Conservation (phyloP, 2,888 invertebrate species). For the Yponomeuta malinellus region DNA sequence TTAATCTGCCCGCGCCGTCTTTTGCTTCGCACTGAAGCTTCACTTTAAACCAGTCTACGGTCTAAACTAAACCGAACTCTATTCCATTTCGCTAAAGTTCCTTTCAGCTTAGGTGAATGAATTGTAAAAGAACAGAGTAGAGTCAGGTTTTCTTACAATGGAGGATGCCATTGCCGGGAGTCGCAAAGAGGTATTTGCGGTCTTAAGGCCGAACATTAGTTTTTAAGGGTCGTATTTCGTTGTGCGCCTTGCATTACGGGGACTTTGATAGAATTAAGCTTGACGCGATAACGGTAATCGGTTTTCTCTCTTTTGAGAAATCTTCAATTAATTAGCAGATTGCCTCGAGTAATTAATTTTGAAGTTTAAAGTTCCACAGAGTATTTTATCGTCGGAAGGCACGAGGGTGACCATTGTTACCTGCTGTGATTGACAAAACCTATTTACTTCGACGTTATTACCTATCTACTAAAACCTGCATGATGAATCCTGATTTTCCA, state of each 20-base stretch:
- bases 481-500: too few relatives aligned
- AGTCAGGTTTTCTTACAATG: slow-evolving; percentile 51
- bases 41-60: slow-evolving; percentile 28
- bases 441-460: too few relatives aligned
- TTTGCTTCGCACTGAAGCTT: slow-evolving; percentile 42
- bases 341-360: background rate
- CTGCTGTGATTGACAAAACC: too few relatives aligned
- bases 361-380: background rate
- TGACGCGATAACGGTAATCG: slow-evolving; percentile 67
- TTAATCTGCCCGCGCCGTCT: slow-evolving; percentile 64
- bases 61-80: slow-evolving; percentile 30
- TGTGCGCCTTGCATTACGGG: slow-evolving; percentile 63
- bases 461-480: too few relatives aligned
- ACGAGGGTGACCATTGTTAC: too few relatives aligned
- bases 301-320: slow-evolving; percentile 24
- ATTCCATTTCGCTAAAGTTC: slow-evolving; percentile 19
- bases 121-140: slow-evolving; percentile 30
- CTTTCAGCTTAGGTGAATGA: slow-evolving; percentile 27
- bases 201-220: slow-evolving; percentile 73
- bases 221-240: slow-evolving; percentile 74
- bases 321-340: background rate
- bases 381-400: background rate
- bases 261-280: slow-evolving; percentile 70
- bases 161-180: slow-evolving; percentile 52
- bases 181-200: slow-evolving; percentile 74